Evolutionary conservation across 2,797 vertebrate species (phyloP), one percentile per base, ranked within the genome.

Genomic region (Paedocypris micromegethes): DNA sequence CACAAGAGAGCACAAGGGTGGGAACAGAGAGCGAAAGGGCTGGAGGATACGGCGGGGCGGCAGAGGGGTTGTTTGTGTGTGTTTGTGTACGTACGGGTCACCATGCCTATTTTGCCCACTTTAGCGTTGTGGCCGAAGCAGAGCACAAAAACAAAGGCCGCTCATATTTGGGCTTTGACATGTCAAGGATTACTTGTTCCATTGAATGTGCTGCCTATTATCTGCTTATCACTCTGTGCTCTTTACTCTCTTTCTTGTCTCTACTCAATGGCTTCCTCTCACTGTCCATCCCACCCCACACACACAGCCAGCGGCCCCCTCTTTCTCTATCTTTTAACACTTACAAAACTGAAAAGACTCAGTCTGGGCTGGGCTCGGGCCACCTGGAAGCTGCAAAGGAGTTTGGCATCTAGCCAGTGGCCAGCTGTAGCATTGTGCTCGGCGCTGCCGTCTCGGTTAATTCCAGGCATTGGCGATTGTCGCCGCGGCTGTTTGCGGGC

Each of bases 391-490:
- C 85, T 74, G 79, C 90, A 88, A 87, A 80, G 86, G 84, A 84
- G 78, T 86, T 90, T 90, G 91, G 92, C 88, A 84, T 88, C 89
- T 90, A 79, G 86, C 92, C 91, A 90, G 87, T 87, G 82, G 88
- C 93, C 93, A 94, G 93, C 92, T 95, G 93, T 93, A 92, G 90
- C 91, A 93, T 92, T 95, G 91, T 92, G 84, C 81, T 83, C 75
- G 79, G 73, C 78, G 48, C 39, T 73, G 70, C 90, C 87, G 89
- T 91, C 90, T 91, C 88, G 87, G 87, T 90, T 89, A 90, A 91
- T 91, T 90, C 88, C 88, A 85, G 86, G 86, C 89, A 83, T 87
- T 82, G 78, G 79, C 81, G 90, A 92, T 92, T 92, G 91, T 92
- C 92, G 84, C 88, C 74, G 73, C 82, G 88, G 86, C 88, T 89